Evolutionary conservation across 2,888 invertebrate genomes (phyloP).

Genomic region (Heterodera filipjevi): DNA sequence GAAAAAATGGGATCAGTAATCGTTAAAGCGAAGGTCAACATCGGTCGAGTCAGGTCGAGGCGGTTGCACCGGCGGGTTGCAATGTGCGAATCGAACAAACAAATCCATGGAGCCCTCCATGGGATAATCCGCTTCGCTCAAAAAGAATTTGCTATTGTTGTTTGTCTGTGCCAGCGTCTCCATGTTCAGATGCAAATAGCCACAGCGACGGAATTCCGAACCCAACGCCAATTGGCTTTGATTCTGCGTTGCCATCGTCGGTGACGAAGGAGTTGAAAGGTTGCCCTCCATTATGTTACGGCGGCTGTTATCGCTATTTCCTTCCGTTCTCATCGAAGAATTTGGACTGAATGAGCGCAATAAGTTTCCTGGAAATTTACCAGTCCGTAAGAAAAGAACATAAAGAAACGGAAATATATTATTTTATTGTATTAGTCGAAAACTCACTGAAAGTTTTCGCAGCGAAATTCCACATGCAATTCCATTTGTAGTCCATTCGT

Average conservation of each 20-base stretch:
- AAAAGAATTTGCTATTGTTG: constrained; percentile 14
- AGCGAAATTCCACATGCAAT: constrained; percentile 16
- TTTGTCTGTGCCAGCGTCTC: constrained; percentile 21
- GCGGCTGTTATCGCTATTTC: neutral
- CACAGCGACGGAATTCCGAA: constrained; percentile 23
- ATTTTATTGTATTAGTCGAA: too few species aligned
- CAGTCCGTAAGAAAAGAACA: neutral
- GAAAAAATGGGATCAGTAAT: neutral
- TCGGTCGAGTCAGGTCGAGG: constrained; percentile 4
- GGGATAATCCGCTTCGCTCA: constrained; percentile 26
- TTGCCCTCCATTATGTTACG: neutral
- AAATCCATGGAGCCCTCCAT: constrained; percentile 24
- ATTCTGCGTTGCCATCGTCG: constrained; percentile 8
- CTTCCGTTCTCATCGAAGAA: neutral
- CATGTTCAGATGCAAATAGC: constrained; percentile 20
- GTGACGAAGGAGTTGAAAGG: neutral
- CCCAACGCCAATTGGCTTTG: neutral
- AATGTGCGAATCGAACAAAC: neutral
- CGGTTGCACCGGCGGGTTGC: neutral
- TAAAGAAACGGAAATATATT: neutral
- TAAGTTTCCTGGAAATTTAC: neutral
- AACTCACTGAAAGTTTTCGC: constrained; percentile 26
- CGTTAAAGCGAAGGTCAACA: neutral
- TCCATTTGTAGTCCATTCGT: constrained; percentile 25
- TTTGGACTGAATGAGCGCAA: neutral